A percentile compares a stretch with the other conserved stretches of the same genome.
Evolutionary conservation across 2,113 vertebrate species (phyloP).

Genomic region (Xiphophorus couchianus): DNA sequence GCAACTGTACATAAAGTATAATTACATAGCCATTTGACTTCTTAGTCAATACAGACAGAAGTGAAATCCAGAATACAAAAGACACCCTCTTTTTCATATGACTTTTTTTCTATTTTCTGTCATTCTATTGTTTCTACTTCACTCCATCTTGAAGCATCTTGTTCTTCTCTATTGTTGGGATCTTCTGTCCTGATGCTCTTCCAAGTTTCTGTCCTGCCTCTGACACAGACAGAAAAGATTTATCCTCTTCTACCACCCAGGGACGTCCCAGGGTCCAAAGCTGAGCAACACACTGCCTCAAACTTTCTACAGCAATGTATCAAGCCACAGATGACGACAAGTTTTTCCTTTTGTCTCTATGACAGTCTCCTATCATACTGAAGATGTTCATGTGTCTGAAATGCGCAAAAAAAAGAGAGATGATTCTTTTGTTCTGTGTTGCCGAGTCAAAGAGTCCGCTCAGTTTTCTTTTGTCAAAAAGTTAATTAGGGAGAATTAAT

Average conservation of each 20-base stretch:
- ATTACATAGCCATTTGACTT: background rate
- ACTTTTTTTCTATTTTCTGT: constrained; percentile 23
- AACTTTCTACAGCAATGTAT: background rate
- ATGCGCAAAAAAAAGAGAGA: background rate
- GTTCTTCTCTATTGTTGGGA: constrained; percentile 37
- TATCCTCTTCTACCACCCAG: constrained; percentile 43
- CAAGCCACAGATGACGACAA: background rate
- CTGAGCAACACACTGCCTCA: background rate
- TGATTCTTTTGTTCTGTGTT: background rate
- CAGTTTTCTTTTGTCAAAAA: background rate
- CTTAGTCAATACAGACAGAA: background rate
- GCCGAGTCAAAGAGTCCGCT: background rate
- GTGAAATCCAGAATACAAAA: constrained; percentile 9
- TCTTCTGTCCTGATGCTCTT: constrained; percentile 59
- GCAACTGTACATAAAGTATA: background rate
- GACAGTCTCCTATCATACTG: background rate
- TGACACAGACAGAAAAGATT: constrained; percentile 50
- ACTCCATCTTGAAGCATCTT: constrained; percentile 10
- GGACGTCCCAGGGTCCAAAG: constrained; percentile 19
- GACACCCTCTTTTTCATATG: constrained; percentile 19
- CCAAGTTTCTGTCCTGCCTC: constrained; percentile 42
- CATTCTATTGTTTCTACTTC: constrained; percentile 43
- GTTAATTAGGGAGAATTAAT: background rate
- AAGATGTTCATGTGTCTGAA: background rate
- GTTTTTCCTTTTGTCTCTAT: background rate